phyloP scores from a whole-genome alignment of 1,140 invertebrate genomes.

The Drosophila santomea region DNA sequence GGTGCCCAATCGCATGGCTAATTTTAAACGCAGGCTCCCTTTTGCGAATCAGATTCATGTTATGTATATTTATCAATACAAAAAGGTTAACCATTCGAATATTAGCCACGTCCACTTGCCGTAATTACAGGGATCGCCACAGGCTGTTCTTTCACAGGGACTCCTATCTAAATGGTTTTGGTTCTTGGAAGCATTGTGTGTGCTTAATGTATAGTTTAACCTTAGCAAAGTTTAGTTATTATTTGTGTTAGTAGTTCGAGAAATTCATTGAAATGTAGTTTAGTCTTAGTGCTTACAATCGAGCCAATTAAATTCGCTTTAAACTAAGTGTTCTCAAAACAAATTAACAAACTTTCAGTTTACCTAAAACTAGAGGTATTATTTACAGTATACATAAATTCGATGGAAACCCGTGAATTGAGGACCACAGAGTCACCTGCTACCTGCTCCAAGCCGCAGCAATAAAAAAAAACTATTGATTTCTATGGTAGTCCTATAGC shows the following conservation, averaged over 20 bases:
- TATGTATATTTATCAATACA: slow-evolving; percentile 40
- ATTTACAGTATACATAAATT: slow-evolving; percentile 2
- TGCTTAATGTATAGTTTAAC: neutral
- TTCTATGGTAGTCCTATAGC: slow-evolving; percentile 10
- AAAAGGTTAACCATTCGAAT: slow-evolving; percentile 29
- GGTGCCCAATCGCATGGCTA: slow-evolving; percentile 44
- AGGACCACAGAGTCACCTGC: neutral
- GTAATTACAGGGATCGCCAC: neutral
- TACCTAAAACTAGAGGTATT: neutral
- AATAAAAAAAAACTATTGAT: neutral
- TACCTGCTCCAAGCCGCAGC: neutral
- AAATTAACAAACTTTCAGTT: neutral
- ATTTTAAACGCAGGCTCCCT: slow-evolving; percentile 53
- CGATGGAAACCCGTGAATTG: neutral
- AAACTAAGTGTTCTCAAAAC: neutral
- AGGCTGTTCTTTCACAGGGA: too few species aligned
- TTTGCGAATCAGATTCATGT: slow-evolving; percentile 24
- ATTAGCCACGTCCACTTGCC: slow-evolving; percentile 7
- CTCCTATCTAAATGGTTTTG: neutral
- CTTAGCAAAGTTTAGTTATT: slow-evolving; percentile 2
- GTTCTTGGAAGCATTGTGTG: slow-evolving; percentile 3
- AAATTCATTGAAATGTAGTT: neutral
- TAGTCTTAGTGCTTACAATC: neutral
- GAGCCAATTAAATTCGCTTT: neutral
- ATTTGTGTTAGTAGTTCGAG: neutral